Percentiles rank a stretch among this genome's conserved stretches.
phyloP scores from a whole-genome alignment of 2,797 vertebrate genomes.

The Tachyglossus aculeatus region DNA sequence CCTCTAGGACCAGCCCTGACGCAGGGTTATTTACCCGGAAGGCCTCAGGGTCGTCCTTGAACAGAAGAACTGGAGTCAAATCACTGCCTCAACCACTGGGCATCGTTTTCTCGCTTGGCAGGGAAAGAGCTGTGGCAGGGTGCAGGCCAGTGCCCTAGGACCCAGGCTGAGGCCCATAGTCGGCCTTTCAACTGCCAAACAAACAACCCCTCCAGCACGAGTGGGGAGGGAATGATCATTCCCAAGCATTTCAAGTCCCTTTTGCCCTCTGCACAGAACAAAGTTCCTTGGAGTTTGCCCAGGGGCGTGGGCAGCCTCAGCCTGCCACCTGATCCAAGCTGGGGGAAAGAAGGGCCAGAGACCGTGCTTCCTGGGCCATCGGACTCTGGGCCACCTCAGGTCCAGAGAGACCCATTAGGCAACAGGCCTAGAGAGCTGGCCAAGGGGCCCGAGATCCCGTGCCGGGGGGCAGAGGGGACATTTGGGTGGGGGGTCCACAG shows the following conservation, averaged over 20 bases:
- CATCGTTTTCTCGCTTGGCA: too few species aligned
- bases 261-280: background rate
- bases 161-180: background rate
- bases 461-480: background rate
- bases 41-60: too few species aligned
- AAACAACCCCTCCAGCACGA: background rate
- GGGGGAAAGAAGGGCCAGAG: background rate
- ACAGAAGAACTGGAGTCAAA: too few species aligned
- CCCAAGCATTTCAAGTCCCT: background rate
- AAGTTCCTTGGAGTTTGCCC: slow-evolving; percentile 17
- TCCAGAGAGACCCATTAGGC: too few species aligned
- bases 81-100: too few species aligned
- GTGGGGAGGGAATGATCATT: background rate
- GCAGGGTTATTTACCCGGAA: too few species aligned
- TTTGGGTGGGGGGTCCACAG: background rate
- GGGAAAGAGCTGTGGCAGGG: background rate
- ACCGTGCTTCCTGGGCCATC: too few species aligned
- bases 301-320: background rate
- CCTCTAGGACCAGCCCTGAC: too few species aligned
- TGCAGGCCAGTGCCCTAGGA: background rate
- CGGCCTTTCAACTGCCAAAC: background rate
- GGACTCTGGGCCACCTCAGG: too few species aligned
- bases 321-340: background rate
- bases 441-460: background rate
- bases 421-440: too few species aligned